Evolutionary conservation across 2,888 invertebrate genomes (phyloP).

Genomic region (Melinaea menophilus): DNA sequence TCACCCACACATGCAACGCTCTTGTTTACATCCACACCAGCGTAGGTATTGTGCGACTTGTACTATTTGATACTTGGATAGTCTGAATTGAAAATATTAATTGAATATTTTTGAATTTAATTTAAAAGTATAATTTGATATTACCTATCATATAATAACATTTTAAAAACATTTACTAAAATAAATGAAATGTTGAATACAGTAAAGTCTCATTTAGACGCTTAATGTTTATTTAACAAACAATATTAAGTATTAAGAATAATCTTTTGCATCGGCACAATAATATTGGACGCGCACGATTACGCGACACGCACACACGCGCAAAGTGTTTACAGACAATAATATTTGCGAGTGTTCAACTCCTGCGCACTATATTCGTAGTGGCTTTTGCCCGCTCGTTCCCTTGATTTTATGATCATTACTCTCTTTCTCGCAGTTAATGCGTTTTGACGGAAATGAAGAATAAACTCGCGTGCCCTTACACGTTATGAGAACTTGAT

Average conservation of each 20-base stretch:
- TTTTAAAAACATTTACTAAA: too few relatives aligned
- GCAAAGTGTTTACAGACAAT: constrained; percentile 63
- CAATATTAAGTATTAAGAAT: constrained; percentile 26
- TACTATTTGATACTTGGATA: constrained; percentile 45
- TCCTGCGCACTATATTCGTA: constrained; percentile 64
- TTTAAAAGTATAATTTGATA: too few relatives aligned
- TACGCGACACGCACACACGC: constrained; percentile 40
- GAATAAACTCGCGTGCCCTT: constrained; percentile 14
- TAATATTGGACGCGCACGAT: constrained; percentile 37
- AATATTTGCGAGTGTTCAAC: constrained; percentile 70
- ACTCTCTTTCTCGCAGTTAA: constrained; percentile 20
- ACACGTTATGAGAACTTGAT: constrained; percentile 1
- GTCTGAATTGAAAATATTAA: background rate
- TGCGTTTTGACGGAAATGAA: constrained; percentile 22
- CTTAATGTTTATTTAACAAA: too few relatives aligned
- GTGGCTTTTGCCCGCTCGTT: constrained; percentile 47
- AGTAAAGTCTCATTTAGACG: too few relatives aligned
- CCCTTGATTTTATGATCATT: constrained; percentile 29
- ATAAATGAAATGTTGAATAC: too few relatives aligned
- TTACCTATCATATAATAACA: too few relatives aligned
- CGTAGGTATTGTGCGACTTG: constrained; percentile 38
- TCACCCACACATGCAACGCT: constrained; percentile 31
- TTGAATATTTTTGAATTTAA: background rate
- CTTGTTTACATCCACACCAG: constrained; percentile 68
- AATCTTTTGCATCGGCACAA: constrained; percentile 22